Conservation (phyloP, 30 jellyfish, hydroid and myxozoan genomes). For the Sanderia malayensis region DNA sequence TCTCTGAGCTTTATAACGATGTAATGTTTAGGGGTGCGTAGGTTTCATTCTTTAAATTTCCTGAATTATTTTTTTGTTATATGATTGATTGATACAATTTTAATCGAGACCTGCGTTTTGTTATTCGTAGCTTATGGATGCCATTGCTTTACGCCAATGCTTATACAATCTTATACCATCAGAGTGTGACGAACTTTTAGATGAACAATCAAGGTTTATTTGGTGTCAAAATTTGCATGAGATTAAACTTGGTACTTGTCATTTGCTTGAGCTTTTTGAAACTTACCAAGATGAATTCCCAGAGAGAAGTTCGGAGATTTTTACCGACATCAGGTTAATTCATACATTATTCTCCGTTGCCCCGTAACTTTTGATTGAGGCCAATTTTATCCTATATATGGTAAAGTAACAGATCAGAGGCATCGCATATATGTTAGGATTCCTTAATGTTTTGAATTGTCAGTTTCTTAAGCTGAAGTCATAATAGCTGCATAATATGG, state of each 20-base stretch:
- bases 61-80: too few species aligned
- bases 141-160: conserved; percentile 16
- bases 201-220: conserved; percentile 23
- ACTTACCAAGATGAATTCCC: conserved; percentile 12
- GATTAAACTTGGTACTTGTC: conserved; percentile 31
- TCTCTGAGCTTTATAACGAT: too few species aligned
- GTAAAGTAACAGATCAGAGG: too few species aligned
- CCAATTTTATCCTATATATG: too few species aligned
- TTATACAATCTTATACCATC: conserved; percentile 24
- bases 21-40: too few species aligned
- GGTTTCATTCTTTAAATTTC: too few species aligned
- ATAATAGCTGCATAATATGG: too few species aligned
- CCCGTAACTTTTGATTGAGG: too few species aligned
- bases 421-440: too few species aligned
- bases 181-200: conserved; percentile 4
- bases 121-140: conserved; percentile 29
- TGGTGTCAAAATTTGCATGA: conserved; percentile 45
- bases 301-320: background rate
- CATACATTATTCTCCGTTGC: too few species aligned
- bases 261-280: conserved; percentile 14
- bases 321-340: conserved; percentile 26
- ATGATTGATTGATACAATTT: background rate
- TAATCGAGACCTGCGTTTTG: background rate
- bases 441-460: too few species aligned
- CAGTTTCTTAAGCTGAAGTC: too few species aligned